A percentile compares a stretch with the other conserved stretches of the same genome.
Evolutionary conservation across 2,113 vertebrate genomes (phyloP).

Genomic region (Pitta sordida): DNA sequence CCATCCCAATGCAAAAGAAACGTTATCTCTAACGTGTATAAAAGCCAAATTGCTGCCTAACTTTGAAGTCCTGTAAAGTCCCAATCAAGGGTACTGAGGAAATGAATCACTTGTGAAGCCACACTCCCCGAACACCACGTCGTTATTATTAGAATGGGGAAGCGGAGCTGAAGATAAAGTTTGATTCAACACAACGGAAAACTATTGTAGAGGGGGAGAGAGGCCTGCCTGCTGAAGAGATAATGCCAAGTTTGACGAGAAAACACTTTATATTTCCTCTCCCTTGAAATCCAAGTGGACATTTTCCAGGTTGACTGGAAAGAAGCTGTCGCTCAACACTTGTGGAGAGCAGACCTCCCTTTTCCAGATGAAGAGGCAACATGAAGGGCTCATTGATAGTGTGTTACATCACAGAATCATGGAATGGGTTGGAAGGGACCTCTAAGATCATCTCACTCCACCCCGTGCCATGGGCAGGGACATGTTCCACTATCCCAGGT

Average conservation of each 20-base stretch:
- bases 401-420: neutral
- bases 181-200: neutral
- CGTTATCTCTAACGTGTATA: neutral
- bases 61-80: neutral
- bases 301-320: neutral
- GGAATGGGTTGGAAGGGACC: neutral
- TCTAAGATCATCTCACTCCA: neutral
- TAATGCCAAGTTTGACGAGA: neutral
- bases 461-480: neutral
- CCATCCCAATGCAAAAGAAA: neutral
- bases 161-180: slow-evolving; percentile 7
- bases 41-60: slow-evolving; percentile 39
- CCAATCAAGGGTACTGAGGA: neutral
- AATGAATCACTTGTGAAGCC: neutral
- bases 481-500: neutral
- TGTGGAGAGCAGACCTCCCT: neutral
- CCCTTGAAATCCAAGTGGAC: neutral
- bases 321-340: neutral
- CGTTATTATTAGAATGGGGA: neutral
- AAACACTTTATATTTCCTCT: neutral
- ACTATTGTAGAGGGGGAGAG: neutral
- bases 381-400: neutral
- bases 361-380: neutral
- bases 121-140: neutral
- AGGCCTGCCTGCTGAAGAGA: neutral